These are phyloP conservation scores for Nanorana parkeri DNA, from an alignment of 2,113 vertebrate genomes.

Conservation along the genomic window DNA sequence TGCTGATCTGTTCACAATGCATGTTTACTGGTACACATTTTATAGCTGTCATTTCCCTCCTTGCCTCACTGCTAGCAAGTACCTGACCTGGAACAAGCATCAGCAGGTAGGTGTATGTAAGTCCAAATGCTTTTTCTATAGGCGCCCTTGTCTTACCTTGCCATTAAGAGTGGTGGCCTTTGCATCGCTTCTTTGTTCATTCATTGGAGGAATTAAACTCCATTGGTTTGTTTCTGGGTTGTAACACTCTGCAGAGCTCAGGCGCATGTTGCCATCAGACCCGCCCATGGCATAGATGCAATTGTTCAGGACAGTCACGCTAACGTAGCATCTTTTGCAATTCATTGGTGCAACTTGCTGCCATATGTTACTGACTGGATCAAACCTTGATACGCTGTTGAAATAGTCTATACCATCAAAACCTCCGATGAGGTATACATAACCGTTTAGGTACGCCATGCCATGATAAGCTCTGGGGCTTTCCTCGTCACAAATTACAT, in stretches of 20 bases:
- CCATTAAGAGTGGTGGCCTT: slow-evolving; percentile 75
- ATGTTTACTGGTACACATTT: no score
- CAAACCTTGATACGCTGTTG: slow-evolving; percentile 77
- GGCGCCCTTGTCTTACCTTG: slow-evolving; percentile 70
- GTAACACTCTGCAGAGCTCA: slow-evolving; percentile 77
- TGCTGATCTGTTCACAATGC: no score
- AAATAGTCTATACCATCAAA: slow-evolving; percentile 77
- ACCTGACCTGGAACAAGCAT: no score
- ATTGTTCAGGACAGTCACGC: slow-evolving; percentile 73
- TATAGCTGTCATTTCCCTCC: no score
- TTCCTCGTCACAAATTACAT: slow-evolving; percentile 70
- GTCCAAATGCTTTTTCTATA: no score
- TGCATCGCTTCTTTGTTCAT: slow-evolving; percentile 75
- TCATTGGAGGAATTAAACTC: slow-evolving; percentile 80
- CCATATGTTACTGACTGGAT: slow-evolving; percentile 73
- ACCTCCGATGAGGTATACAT: slow-evolving; percentile 78
- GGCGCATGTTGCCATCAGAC: slow-evolving; percentile 75
- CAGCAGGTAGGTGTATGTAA: no score
- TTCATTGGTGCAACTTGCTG: slow-evolving; percentile 83
- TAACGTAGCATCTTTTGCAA: slow-evolving; percentile 78
- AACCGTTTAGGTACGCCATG: slow-evolving; percentile 73
- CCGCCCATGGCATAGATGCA: slow-evolving; percentile 82
- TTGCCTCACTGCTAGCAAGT: no score
- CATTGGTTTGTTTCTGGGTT: slow-evolving; percentile 81
- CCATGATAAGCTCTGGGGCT: slow-evolving; percentile 77